phyloP scores from a whole-genome alignment of 2,797 vertebrate species.

The Esox lucius region DNA sequence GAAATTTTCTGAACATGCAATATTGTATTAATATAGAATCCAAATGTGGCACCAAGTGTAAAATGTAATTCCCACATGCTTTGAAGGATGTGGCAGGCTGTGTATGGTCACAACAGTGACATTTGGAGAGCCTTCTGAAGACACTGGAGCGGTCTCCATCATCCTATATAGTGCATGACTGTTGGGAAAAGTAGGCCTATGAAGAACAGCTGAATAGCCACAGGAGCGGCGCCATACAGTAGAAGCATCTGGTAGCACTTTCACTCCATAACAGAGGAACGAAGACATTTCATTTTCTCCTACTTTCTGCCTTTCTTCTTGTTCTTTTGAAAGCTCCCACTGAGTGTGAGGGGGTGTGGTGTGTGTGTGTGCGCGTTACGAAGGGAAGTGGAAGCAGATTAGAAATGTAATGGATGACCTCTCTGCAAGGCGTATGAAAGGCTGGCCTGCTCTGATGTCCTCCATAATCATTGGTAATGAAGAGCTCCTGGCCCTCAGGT shows the following conservation, averaged over 20 bases:
- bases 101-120: slow-evolving; percentile 64
- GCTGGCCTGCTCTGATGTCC: slow-evolving; percentile 47
- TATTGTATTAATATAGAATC: too few species aligned
- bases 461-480: slow-evolving; percentile 66
- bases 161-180: slow-evolving; percentile 12
- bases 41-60: slow-evolving; percentile 11
- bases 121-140: slow-evolving; percentile 52
- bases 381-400: slow-evolving; percentile 23
- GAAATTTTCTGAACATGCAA: too few species aligned
- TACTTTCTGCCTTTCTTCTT: slow-evolving; percentile 20
- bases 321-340: too few species aligned
- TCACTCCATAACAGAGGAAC: slow-evolving; percentile 21
- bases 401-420: slow-evolving; percentile 36
- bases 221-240: slow-evolving; percentile 1
- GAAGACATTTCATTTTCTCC: slow-evolving; percentile 32
- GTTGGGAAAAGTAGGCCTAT: neutral
- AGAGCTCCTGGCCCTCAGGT: slow-evolving; percentile 64
- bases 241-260: slow-evolving; percentile 64
- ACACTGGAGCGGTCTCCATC: slow-evolving; percentile 20
- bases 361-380: neutral
- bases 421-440: slow-evolving; percentile 42
- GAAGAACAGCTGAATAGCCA: neutral
- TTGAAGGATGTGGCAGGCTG: slow-evolving; percentile 60
- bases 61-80: slow-evolving; percentile 45
- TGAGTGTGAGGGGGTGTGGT: neutral